Percentiles rank a stretch among this genome's conserved stretches.
phyloP scores from a whole-genome alignment of 2,888 invertebrate genomes.

The Rhogogaster chlorosoma region DNA sequence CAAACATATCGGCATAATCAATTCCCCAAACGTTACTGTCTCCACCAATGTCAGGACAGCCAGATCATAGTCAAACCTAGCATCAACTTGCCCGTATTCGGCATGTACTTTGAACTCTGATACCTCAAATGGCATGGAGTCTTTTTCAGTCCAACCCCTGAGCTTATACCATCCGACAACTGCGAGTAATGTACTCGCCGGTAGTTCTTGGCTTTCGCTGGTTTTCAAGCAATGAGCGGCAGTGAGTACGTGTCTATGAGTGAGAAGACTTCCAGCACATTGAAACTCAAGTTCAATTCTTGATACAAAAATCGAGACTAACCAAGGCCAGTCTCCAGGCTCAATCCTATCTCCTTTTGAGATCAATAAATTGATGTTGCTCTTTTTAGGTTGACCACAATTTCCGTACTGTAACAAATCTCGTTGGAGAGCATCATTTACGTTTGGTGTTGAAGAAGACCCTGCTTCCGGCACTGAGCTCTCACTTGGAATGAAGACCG shows the following conservation, averaged over 20 bases:
- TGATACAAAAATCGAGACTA: constrained; percentile 83
- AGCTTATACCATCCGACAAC: constrained; percentile 79
- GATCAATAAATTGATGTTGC: constrained; percentile 65
- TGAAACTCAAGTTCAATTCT: constrained; percentile 75
- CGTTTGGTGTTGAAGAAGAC: background rate
- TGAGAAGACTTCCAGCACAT: constrained; percentile 75
- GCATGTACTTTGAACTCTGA: constrained; percentile 77
- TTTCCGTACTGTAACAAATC: background rate
- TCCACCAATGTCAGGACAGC: constrained; percentile 79
- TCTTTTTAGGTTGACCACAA: constrained; percentile 61
- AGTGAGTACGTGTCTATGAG: constrained; percentile 72
- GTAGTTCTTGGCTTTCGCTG: constrained; percentile 69
- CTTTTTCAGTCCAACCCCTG: constrained; percentile 78
- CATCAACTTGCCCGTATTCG: constrained; percentile 73
- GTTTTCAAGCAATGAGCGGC: constrained; percentile 80
- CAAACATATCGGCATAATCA: constrained; percentile 81
- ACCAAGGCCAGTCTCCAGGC: constrained; percentile 83
- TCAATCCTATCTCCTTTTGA: constrained; percentile 71
- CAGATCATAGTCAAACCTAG: constrained; percentile 80
- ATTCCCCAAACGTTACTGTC: constrained; percentile 78
- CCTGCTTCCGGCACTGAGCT: background rate
- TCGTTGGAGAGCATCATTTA: background rate
- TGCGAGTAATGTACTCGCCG: constrained; percentile 73
- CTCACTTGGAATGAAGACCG: background rate
- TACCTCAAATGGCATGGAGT: constrained; percentile 78